Evolutionary conservation across 30 jellyfish, hydroid and myxozoan species (phyloP), one percentile per base, ranked within the genome.

Genomic region (Hydra vulgaris): DNA sequence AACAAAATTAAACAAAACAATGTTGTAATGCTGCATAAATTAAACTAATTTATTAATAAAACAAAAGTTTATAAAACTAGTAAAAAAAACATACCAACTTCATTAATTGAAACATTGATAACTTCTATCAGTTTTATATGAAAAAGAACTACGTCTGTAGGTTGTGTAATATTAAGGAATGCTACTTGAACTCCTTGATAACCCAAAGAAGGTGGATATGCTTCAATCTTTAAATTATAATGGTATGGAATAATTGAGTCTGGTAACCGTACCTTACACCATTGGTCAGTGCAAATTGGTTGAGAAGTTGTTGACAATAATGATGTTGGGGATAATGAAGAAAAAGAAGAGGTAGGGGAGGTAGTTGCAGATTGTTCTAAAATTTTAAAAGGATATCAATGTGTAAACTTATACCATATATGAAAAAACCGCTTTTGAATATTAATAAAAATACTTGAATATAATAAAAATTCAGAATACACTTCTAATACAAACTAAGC

Each of bases 191-290:
- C 74, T 8, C 97, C 97, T 22, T 82, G 71, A 76, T 84, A 89
- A 26, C 69, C 85, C 74, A 89, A 74, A 66, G 70, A 74, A 23
- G 72, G 54, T 53, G 83, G 87, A 81, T 84, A 82, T 23, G 93
- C 87, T 19, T 66, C 71, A 72, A 89, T 85, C n/a, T 52, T 24
- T 68, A 89, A 74, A 72, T 84, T 81, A 84, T 89, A 89, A 61
- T 89, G 97, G 27, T 70, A 76, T 19, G 97, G 97, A 16, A 70
- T 55, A 70, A 85, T 74, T 72, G 77, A 68, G 18, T 54, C 40
- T 19, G 97, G 97, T 40, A 89, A 84, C 21, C 97, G 92, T 25
- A 89, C 89, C 7, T 61, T 26, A 81, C 93, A 81, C 97, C 97
- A 89, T 18, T 87, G 92, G 17, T 71, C 93, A 7, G 79, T 72